Evolutionary conservation across 1,140 invertebrate species (phyloP).

Genomic region (Cherax destructor): DNA sequence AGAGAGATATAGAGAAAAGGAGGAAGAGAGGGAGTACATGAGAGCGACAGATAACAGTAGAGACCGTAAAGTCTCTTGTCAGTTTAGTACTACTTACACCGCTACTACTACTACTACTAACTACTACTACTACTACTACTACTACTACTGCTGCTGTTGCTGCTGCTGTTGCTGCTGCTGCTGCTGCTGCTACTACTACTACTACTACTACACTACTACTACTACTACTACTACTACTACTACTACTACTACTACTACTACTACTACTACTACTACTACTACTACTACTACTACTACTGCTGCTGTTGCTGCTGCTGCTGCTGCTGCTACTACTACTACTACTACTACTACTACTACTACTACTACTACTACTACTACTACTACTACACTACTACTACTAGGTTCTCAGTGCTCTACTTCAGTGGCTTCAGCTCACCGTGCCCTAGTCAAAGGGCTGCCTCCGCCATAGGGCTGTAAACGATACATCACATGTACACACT

Average conservation of each 20-base stretch:
- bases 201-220: constrained; percentile 4
- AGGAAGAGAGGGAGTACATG: background rate
- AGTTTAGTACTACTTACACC: background rate
- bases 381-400: background rate
- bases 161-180: background rate
- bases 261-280: background rate
- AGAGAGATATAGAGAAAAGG: too few relatives aligned
- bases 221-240: background rate
- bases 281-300: constrained; percentile 10
- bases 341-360: background rate
- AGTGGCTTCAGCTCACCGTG: background rate
- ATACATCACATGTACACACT: too few relatives aligned
- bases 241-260: constrained; percentile 7
- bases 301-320: background rate
- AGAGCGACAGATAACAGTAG: background rate
- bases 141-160: background rate
- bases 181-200: constrained; percentile 1
- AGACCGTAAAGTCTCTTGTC: background rate
- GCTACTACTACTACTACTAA: background rate
- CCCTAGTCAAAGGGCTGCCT: too few relatives aligned
- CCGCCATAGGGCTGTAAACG: too few relatives aligned
- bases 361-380: background rate
- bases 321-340: constrained; percentile 3
- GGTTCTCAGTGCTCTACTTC: background rate
- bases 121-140: background rate